Evolutionary conservation across 2,113 vertebrate species (phyloP).

Genomic region (Corapipo altera): DNA sequence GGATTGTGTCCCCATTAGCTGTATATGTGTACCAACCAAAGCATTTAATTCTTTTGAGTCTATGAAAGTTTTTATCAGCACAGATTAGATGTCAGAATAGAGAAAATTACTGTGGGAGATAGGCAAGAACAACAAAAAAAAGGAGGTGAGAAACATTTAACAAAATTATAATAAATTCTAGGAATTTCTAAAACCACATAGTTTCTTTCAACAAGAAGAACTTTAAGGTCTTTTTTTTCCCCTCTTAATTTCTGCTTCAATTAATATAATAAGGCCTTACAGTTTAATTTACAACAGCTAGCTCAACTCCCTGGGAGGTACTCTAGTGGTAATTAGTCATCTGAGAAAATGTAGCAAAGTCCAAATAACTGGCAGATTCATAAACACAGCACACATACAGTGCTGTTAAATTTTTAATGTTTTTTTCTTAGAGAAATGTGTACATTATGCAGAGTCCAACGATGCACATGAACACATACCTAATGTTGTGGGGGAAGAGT

Average conservation of each 20-base stretch:
- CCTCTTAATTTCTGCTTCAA: constrained; percentile 8
- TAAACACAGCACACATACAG: not conserved
- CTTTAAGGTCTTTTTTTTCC: not conserved
- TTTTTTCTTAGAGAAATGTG: not conserved
- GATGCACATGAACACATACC: not conserved
- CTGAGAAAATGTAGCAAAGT: constrained; percentile 15
- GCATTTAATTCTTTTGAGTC: not conserved
- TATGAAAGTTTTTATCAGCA: not conserved
- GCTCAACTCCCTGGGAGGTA: constrained; percentile 50
- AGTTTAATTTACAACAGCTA: constrained; percentile 63
- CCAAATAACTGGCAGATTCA: constrained; percentile 50
- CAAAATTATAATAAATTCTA: not conserved
- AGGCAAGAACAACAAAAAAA: not conserved
- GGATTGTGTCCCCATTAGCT: not conserved
- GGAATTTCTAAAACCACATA: not conserved
- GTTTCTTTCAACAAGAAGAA: not conserved
- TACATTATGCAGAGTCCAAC: not conserved
- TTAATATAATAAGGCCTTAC: constrained; percentile 40
- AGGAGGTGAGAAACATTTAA: not conserved
- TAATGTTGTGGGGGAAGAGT: not conserved
- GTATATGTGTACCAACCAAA: not conserved
- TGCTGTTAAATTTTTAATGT: not conserved
- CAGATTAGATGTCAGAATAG: not conserved
- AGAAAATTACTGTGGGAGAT: not conserved
- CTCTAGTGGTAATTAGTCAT: constrained; percentile 49